Percentiles rank a stretch among this genome's conserved stretches.
phyloP scores from a whole-genome alignment of 2,888 invertebrate species.

The Yponomeuta malinellus region DNA sequence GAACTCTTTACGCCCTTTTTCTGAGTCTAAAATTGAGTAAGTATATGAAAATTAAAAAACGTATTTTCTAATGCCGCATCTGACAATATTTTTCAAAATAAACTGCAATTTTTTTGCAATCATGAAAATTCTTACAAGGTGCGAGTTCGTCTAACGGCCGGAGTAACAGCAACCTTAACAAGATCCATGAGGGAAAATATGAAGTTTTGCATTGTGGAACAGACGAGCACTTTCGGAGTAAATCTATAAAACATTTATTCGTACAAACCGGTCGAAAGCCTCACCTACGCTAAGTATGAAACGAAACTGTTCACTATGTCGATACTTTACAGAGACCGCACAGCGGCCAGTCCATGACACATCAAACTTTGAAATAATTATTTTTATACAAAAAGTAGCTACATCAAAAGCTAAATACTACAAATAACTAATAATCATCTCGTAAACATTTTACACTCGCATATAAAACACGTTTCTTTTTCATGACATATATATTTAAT shows the following conservation, averaged over 20 bases:
- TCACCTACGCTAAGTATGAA: slow-evolving; percentile 8
- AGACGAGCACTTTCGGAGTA: background rate
- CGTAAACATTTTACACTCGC: slow-evolving; percentile 34
- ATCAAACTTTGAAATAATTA: slow-evolving; percentile 5
- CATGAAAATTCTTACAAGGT: no score
- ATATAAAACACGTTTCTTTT: slow-evolving; percentile 36
- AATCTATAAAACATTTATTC: background rate
- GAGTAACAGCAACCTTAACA: background rate
- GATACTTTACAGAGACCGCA: slow-evolving; percentile 26
- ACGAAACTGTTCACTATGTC: background rate
- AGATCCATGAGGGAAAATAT: background rate
- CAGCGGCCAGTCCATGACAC: slow-evolving; percentile 31
- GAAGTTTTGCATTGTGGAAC: background rate
- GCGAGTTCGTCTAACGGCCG: no score
- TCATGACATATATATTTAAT: slow-evolving; percentile 40
- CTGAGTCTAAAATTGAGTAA: no score
- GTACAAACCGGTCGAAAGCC: background rate
- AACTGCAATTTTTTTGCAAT: no score
- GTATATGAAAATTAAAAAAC: no score
- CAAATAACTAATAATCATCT: slow-evolving; percentile 55
- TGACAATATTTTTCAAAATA: no score
- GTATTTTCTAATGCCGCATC: no score
- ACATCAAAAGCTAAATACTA: slow-evolving; percentile 62
- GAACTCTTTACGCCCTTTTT: no score
- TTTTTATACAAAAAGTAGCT: slow-evolving; percentile 48